Percentiles rank a stretch among this genome's conserved stretches.
phyloP scores from a whole-genome alignment of 64 coral and sea anemone genomes.

The Stichodactyla mertensii region DNA sequence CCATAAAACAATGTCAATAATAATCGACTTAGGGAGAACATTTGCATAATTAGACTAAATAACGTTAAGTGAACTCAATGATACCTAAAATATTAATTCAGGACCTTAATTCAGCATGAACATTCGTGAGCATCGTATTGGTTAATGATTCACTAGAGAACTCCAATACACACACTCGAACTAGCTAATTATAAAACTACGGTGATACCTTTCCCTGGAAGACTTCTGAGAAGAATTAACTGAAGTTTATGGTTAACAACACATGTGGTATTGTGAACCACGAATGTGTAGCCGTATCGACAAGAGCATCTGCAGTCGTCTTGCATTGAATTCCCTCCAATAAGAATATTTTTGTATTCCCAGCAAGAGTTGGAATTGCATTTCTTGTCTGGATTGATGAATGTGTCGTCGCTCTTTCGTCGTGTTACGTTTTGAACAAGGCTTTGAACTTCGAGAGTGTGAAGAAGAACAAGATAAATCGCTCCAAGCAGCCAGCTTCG shows the following conservation, averaged over 20 bases:
- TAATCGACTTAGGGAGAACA: too few relatives aligned
- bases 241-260: not conserved
- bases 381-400: not conserved
- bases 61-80: too few relatives aligned
- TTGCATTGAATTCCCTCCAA: not conserved
- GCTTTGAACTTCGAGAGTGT: not conserved
- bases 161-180: not conserved
- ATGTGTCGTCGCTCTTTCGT: not conserved
- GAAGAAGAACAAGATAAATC: not conserved
- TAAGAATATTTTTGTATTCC: not conserved
- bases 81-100: too few relatives aligned
- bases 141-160: not conserved
- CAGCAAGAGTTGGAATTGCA: not conserved
- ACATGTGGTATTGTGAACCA: not conserved
- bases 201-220: not conserved
- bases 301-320: not conserved
- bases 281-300: not conserved
- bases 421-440: not conserved
- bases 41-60: too few relatives aligned
- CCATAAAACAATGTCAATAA: too few relatives aligned
- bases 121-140: not conserved
- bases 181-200: not conserved
- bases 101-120: too few relatives aligned
- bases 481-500: not conserved
- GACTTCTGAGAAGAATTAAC: not conserved